phyloP scores from a whole-genome alignment of 1,140 invertebrate genomes.

The Acyrthosiphon pisum region DNA sequence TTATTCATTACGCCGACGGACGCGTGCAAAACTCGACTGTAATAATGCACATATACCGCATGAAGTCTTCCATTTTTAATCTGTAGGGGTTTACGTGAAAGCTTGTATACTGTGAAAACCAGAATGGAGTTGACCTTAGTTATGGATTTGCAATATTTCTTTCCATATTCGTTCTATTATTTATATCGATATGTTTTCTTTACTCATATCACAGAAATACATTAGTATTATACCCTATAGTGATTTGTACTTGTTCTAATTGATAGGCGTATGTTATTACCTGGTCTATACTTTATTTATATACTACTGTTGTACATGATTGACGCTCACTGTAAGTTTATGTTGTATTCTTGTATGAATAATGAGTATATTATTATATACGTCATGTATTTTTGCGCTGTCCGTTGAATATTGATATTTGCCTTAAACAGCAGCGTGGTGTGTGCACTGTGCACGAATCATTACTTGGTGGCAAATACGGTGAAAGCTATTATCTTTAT shows the following conservation, averaged over 20 bases:
- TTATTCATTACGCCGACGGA: constrained; percentile 44
- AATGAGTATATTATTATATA: not conserved
- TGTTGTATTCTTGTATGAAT: not conserved
- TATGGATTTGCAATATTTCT: constrained; percentile 22
- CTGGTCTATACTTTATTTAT: not conserved
- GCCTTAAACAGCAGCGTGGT: constrained; percentile 6
- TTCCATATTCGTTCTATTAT: constrained; percentile 47
- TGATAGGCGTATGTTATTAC: not conserved
- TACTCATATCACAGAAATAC: not conserved
- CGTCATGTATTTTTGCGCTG: not conserved
- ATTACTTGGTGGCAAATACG: constrained; percentile 6
- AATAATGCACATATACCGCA: not conserved
- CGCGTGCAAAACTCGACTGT: constrained; percentile 18
- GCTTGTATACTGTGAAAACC: constrained; percentile 6
- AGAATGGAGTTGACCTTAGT: constrained; percentile 48
- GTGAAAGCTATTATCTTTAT: constrained; percentile 53
- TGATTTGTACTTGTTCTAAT: constrained; percentile 40
- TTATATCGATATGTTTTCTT: constrained; percentile 19
- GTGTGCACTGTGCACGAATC: constrained; percentile 15
- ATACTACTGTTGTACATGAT: not conserved
- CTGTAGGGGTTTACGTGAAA: constrained; percentile 16
- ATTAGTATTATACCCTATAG: not conserved
- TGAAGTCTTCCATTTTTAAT: constrained; percentile 24
- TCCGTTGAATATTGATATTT: constrained; percentile 23
- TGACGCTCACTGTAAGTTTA: constrained; percentile 11